Percentiles rank a stretch among this genome's conserved stretches.
Evolutionary conservation across 2,797 vertebrate genomes (phyloP).

Genomic region (Enteromius unitaeniatus): DNA sequence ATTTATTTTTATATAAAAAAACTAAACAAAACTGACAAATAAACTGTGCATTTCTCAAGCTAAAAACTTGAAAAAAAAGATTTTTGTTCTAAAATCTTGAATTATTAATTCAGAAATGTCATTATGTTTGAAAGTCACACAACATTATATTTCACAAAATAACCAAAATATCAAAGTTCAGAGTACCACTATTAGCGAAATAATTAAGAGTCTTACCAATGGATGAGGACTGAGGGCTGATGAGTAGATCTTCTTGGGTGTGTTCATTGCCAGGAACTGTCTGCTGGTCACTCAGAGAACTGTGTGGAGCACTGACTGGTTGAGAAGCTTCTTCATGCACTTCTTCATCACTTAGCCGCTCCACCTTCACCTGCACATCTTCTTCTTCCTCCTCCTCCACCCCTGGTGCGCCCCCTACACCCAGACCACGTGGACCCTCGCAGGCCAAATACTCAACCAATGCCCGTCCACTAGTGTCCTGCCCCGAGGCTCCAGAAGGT

Average conservation of each 20-base stretch:
- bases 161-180: not conserved
- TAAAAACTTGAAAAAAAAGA: no score
- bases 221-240: conserved; percentile 89
- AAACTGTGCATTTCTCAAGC: not conserved
- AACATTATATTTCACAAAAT: not conserved
- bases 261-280: conserved; percentile 87
- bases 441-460: conserved; percentile 90
- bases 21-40: not conserved
- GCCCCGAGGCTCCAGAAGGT: conserved; percentile 78
- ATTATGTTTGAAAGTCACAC: not conserved
- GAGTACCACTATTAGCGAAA: not conserved
- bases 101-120: not conserved
- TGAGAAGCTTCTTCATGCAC: conserved; percentile 95
- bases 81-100: not conserved
- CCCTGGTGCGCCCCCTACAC: conserved; percentile 68
- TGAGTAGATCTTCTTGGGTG: conserved; percentile 86
- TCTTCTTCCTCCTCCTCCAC: conserved; percentile 80
- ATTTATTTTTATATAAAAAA: not conserved
- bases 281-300: conserved; percentile 94
- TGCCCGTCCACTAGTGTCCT: conserved; percentile 73
- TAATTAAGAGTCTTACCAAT: conserved; percentile 75
- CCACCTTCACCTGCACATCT: conserved; percentile 94
- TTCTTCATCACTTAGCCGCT: conserved; percentile 95
- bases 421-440: conserved; percentile 87
- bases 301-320: conserved; percentile 94